Evolutionary conservation across 2,888 invertebrate species (phyloP).

Genomic region (Tetragnatha montana): DNA sequence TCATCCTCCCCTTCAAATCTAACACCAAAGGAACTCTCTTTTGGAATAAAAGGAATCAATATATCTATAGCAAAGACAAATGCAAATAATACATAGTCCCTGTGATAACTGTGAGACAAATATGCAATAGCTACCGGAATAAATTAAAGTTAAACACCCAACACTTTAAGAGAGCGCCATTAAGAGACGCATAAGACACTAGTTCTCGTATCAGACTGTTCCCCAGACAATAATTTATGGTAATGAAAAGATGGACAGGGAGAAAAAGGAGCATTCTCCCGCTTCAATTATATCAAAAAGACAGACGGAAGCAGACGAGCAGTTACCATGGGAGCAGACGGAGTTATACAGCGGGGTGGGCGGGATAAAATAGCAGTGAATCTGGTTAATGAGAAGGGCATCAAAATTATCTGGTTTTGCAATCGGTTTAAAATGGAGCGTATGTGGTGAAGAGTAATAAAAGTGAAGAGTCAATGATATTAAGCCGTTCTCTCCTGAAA

Average conservation of each 20-base stretch:
- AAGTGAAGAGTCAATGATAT: not conserved
- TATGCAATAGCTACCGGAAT: not conserved
- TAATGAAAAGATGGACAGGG: not conserved
- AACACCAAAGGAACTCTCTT: too few relatives aligned
- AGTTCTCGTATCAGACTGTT: not conserved
- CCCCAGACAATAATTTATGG: not conserved
- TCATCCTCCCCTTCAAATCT: too few relatives aligned
- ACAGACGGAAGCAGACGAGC: not conserved
- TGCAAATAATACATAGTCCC: not conserved
- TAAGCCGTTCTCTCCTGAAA: not conserved
- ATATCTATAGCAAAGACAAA: not conserved
- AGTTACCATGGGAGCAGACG: constrained; percentile 38
- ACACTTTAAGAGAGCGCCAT: not conserved
- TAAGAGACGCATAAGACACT: not conserved
- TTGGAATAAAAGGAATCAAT: too few relatives aligned
- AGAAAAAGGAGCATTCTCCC: not conserved
- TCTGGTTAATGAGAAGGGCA: not conserved
- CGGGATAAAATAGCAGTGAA: not conserved
- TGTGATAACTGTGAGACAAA: not conserved
- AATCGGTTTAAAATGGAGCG: not conserved
- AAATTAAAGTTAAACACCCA: not conserved
- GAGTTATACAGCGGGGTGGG: not conserved
- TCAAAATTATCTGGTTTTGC: not conserved
- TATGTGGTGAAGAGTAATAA: not conserved
- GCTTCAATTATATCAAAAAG: not conserved